A percentile compares a stretch with the other conserved stretches of the same genome.
These are phyloP conservation scores for Pterocles burchelli DNA, from an alignment of 2,113 vertebrate genomes.

Conservation along the genomic window DNA sequence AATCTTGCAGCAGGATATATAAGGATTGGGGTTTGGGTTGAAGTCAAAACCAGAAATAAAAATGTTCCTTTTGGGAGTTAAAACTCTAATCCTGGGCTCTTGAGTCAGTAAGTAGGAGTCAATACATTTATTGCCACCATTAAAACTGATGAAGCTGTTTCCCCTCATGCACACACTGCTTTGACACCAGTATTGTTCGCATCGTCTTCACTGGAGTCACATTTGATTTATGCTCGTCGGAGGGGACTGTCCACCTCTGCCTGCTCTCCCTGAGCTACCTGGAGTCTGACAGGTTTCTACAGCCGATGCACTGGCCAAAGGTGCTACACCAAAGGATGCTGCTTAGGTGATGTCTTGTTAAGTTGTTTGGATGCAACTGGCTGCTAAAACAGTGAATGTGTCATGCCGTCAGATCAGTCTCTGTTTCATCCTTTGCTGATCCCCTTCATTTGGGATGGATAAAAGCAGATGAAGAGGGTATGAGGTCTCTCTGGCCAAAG, in stretches of 20 bases:
- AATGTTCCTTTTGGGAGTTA: not conserved
- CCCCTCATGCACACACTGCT: not conserved
- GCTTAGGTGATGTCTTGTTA: not conserved
- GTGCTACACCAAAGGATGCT: not conserved
- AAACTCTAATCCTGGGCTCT: not conserved
- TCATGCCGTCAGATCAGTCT: not conserved
- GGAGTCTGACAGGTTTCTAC: not conserved
- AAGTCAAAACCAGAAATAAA: conserved; percentile 7
- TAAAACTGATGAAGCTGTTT: not conserved
- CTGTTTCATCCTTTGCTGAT: not conserved
- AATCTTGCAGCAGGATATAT: not conserved
- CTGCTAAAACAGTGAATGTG: not conserved
- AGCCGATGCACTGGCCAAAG: not conserved
- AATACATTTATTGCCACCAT: not conserved
- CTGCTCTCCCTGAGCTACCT: not conserved
- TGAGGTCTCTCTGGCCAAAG: not conserved
- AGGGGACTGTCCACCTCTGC: not conserved
- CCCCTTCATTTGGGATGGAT: not conserved
- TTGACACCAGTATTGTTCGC: not conserved
- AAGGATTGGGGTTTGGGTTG: not conserved
- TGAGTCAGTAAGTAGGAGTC: not conserved
- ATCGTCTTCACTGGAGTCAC: not conserved
- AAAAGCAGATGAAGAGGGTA: not conserved
- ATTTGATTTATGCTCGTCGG: not conserved
- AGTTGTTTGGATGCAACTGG: not conserved